Base-by-base conservation (phyloP, 2,888 invertebrate species). In the Erebia palarica region DNA sequence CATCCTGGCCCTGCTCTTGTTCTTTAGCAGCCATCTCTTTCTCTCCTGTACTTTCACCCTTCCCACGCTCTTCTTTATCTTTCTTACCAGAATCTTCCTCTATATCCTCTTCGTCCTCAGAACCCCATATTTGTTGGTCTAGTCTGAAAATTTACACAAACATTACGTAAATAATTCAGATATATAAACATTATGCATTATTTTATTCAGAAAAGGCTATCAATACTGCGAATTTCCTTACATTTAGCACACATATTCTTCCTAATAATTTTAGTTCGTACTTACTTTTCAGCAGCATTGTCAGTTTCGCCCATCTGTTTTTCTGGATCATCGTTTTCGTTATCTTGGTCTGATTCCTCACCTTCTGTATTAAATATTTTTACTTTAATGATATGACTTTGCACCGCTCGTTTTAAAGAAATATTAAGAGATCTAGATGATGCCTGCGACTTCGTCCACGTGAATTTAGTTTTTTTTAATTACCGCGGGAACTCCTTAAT, bases 301-400 rank as follows among this genome's bases (percentile, higher is more conserved):
- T 97, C 97, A 0, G 97, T 97, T 71, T 99, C 98, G 27, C 99
- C 99, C 98, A 99, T 98, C 94, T 99, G 96, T 84, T 99, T 98
- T 77, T 99, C 98, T 3, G 97, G 93, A 78, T 99, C 97, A 21
- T 97, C 96, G 74, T 96, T 95, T 44, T 96, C 95, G 14, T 96
- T 94, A 14, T 96, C 90, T 75, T 92, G 94, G 0, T 95, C 92
- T 0, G 95, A 95, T 27, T 96, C 94, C 5, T 95, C 95, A 0
- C 86, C 89, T 71, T 94, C 94, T 89, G 74, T 51, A 75, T 69
- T 63, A 67, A 42, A 36, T 58, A 60, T 42, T 59, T 69, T 36
- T 3, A 4, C 8, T 47, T 47, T 47, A 7, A 42, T 47, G 13
- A 14, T 10, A 27, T 16, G 18, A 44, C 7, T 18, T 61, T 47